These are phyloP conservation scores for Cecropterus lyciades DNA, from an alignment of 1,140 invertebrate species.

Conservation along the genomic window DNA sequence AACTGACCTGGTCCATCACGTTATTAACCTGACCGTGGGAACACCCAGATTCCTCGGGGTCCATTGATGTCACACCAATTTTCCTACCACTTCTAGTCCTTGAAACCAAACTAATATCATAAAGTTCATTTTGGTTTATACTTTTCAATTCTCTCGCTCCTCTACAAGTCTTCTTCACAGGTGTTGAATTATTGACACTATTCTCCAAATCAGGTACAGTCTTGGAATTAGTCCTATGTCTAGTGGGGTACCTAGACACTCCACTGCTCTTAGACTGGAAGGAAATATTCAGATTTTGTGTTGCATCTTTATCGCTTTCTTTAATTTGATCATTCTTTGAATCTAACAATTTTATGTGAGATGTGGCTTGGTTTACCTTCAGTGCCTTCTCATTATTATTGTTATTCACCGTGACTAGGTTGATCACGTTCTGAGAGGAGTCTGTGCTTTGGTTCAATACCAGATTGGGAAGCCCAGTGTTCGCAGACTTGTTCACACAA, in stretches of 20 bases:
- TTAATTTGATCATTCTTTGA: constrained; percentile 44
- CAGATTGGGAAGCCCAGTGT: constrained; percentile 45
- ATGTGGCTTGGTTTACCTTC: constrained; percentile 61
- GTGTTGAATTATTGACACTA: constrained; percentile 1
- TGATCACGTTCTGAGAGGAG: constrained; percentile 71
- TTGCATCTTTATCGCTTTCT: constrained; percentile 36
- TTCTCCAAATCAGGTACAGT: constrained; percentile 30
- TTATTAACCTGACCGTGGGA: constrained; percentile 57
- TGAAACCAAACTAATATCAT: constrained; percentile 51
- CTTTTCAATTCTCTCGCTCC: constrained; percentile 21
- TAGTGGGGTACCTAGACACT: constrained; percentile 68
- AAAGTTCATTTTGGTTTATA: constrained; percentile 50
- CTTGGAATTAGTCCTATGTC: constrained; percentile 48
- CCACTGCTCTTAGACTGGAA: constrained; percentile 60
- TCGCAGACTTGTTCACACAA: constrained; percentile 66
- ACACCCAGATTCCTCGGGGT: constrained; percentile 45
- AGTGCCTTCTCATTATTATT: constrained; percentile 50
- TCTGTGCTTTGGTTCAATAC: constrained; percentile 66
- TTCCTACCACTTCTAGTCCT: constrained; percentile 66
- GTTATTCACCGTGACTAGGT: constrained; percentile 60
- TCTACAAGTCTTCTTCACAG: constrained; percentile 9
- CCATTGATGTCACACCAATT: constrained; percentile 42
- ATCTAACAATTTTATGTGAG: constrained; percentile 65
- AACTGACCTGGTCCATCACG: constrained; percentile 59
- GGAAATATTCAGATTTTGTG: constrained; percentile 53